Conservation (phyloP, 2,113 vertebrate species). For the Callipepla squamata region DNA sequence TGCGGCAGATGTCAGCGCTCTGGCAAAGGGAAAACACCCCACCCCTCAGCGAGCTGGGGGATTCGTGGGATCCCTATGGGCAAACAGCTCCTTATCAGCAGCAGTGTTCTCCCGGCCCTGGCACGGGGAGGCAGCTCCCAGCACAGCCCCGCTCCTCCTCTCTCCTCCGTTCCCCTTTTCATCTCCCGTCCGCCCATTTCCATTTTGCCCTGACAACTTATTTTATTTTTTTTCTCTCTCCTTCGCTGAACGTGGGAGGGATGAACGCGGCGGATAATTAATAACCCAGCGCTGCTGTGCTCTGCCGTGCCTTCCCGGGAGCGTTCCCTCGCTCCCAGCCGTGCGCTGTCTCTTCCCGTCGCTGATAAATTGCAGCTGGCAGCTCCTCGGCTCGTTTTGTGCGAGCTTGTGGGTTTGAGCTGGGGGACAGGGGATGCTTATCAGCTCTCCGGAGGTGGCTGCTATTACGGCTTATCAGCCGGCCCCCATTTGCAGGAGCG, state of each 20-base stretch:
- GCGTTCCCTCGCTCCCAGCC: conserved; percentile 17
- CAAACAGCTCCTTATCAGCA: background rate
- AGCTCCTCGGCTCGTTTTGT: background rate
- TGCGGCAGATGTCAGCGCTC: conserved; percentile 1
- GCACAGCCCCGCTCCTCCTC: background rate
- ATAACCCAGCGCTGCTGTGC: background rate
- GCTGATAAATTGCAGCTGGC: conserved; percentile 48
- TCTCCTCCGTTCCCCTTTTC: background rate
- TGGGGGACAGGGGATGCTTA: background rate
- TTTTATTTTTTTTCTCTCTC: background rate
- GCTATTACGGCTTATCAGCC: background rate
- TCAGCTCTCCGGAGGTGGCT: background rate
- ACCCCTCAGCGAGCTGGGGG: background rate
- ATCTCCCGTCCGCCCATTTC: background rate
- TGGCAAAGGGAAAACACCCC: conserved; percentile 1
- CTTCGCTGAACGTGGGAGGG: conserved; percentile 44
- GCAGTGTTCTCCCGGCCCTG: background rate
- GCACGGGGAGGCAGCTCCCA: background rate
- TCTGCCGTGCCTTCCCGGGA: conserved; percentile 20
- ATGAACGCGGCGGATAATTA: conserved; percentile 52
- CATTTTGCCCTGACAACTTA: conserved; percentile 4
- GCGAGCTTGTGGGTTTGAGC: background rate
- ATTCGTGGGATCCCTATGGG: background rate
- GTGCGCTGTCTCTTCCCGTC: conserved; percentile 11
- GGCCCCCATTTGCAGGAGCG: background rate